Evolutionary conservation across 2,797 vertebrate genomes (phyloP).

Genomic region (Nannoperca obscura): DNA sequence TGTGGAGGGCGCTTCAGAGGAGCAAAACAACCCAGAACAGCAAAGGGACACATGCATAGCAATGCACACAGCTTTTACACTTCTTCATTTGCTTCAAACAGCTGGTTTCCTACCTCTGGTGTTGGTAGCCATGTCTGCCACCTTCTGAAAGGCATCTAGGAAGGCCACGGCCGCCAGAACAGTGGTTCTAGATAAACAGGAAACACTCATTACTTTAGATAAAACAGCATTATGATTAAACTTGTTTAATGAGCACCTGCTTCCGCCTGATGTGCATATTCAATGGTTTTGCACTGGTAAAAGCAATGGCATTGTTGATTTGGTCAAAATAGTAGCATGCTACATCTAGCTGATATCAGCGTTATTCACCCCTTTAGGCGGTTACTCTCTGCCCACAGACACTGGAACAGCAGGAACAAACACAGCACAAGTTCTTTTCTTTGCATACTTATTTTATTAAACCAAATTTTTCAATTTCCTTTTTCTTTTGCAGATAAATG

Average conservation of each 20-base stretch:
- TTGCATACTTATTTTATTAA: no score
- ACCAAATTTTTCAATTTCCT: no score
- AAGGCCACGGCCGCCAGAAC: slow-evolving; percentile 96
- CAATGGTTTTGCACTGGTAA: neutral
- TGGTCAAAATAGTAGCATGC: neutral
- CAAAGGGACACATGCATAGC: neutral
- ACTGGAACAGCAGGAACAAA: no score
- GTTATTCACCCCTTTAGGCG: neutral
- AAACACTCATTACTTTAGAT: neutral
- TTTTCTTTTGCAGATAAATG: no score
- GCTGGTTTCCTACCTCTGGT: slow-evolving; percentile 90
- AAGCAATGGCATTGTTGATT: neutral
- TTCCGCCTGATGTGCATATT: neutral
- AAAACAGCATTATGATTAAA: neutral
- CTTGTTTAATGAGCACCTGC: neutral
- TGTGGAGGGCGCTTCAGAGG: slow-evolving; percentile 2
- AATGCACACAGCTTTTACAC: neutral
- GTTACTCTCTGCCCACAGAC: no score
- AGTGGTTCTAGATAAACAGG: slow-evolving; percentile 87
- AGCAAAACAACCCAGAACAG: slow-evolving; percentile 8
- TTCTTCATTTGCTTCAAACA: neutral
- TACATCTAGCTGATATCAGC: neutral
- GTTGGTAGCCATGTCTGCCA: slow-evolving; percentile 99
- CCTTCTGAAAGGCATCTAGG: slow-evolving; percentile 98
- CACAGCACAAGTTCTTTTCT: no score